Evolutionary conservation across 2,797 vertebrate genomes (phyloP).

Genomic region (Clarias fuscus): DNA sequence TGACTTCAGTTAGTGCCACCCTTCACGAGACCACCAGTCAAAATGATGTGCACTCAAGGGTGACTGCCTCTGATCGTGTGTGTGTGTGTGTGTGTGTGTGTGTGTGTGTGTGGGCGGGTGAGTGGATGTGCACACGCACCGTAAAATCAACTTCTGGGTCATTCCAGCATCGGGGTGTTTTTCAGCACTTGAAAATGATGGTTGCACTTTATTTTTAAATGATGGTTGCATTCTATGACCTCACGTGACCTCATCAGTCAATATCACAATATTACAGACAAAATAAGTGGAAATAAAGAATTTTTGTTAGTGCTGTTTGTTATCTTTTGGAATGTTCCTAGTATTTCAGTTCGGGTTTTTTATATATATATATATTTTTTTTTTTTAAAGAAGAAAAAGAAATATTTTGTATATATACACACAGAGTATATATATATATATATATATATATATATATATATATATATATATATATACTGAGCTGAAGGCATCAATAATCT

Average conservation of each 20-base stretch:
- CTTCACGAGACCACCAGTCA: conserved; percentile 45
- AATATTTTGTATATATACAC: too few species aligned
- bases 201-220: not conserved
- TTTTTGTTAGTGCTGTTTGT: not conserved
- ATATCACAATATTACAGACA: not conserved
- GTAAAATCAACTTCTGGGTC: not conserved
- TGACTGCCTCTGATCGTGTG: not conserved
- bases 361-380: too few species aligned
- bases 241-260: not conserved
- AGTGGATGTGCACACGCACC: not conserved
- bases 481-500: too few species aligned
- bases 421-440: too few species aligned
- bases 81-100: not conserved
- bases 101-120: not conserved
- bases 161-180: not conserved
- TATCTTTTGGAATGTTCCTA: not conserved
- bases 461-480: too few species aligned
- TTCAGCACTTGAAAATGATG: not conserved
- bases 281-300: not conserved
- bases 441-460: too few species aligned
- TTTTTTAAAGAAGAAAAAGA: too few species aligned
- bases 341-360: not conserved
- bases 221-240: not conserved
- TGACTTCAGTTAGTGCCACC: conserved; percentile 49
- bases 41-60: not conserved